A percentile compares a stretch with the other conserved stretches of the same genome.
These are phyloP conservation scores for Portunus trituberculatus DNA, from an alignment of 1,140 invertebrate species.

Conservation along the genomic window DNA sequence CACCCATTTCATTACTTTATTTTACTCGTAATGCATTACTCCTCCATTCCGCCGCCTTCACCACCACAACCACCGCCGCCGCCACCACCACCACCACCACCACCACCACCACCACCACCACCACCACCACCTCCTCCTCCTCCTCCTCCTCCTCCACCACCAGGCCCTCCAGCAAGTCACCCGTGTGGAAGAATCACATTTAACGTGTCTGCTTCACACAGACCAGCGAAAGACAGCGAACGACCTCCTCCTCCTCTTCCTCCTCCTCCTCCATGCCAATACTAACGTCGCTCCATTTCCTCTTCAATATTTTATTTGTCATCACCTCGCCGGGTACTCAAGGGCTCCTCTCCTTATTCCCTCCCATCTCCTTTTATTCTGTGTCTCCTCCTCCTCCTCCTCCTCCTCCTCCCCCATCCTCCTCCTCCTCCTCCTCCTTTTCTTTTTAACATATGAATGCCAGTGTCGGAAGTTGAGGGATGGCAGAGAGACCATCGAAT, in stretches of 20 bases:
- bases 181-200: not conserved
- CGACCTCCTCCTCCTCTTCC: not conserved
- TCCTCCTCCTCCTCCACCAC: conserved; percentile 35
- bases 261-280: not conserved
- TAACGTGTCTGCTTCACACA: conserved; percentile 11
- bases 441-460: too few relatives aligned
- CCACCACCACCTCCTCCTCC: conserved; percentile 38
- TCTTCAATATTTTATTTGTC: conserved; percentile 31
- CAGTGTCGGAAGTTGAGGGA: too few relatives aligned
- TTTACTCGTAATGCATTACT: too few relatives aligned
- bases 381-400: not conserved
- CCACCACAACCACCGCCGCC: not conserved
- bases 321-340: not conserved
- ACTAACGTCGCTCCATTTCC: not conserved
- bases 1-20: not conserved
- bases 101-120: not conserved
- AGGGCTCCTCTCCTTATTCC: not conserved
- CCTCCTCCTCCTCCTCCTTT: not conserved
- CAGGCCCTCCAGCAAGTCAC: not conserved
- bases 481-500: too few relatives aligned
- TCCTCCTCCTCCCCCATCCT: not conserved
- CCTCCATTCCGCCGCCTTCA: too few relatives aligned
- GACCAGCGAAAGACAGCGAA: not conserved
- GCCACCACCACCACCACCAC: not conserved
- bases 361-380: not conserved